Conservation (phyloP, 2,113 vertebrate species). For the Crotalus horridus region DNA sequence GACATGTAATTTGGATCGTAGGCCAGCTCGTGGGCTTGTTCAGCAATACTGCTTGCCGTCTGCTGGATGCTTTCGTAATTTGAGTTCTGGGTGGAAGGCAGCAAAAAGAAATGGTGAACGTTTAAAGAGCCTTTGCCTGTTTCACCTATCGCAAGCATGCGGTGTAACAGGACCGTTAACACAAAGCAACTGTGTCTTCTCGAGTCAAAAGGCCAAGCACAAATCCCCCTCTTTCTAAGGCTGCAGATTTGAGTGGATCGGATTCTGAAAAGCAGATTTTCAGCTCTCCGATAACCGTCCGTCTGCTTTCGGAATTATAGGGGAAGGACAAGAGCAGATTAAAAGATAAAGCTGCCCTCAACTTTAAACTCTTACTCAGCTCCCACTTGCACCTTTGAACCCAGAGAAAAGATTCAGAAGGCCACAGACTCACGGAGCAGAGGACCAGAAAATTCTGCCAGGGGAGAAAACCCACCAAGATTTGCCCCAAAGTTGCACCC, state of each 20-base stretch:
- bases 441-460: background rate
- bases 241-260: background rate
- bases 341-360: background rate
- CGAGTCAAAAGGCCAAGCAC: no score
- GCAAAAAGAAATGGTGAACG: background rate
- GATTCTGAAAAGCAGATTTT: background rate
- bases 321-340: background rate
- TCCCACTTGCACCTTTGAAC: background rate
- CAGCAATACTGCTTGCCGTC: constrained; percentile 94
- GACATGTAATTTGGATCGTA: constrained; percentile 99
- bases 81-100: constrained; percentile 73
- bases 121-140: background rate
- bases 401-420: background rate
- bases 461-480: background rate
- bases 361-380: background rate
- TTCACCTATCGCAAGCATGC: background rate
- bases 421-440: background rate
- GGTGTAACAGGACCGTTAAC: background rate
- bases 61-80: constrained; percentile 97
- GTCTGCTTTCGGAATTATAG: background rate
- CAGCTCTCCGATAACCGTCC: background rate
- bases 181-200: accelerated
- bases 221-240: background rate
- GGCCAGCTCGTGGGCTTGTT: constrained; percentile 94
- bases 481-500: background rate